Base-by-base conservation (phyloP, 2,113 vertebrate genomes). In the Amphiprion percula region DNA sequence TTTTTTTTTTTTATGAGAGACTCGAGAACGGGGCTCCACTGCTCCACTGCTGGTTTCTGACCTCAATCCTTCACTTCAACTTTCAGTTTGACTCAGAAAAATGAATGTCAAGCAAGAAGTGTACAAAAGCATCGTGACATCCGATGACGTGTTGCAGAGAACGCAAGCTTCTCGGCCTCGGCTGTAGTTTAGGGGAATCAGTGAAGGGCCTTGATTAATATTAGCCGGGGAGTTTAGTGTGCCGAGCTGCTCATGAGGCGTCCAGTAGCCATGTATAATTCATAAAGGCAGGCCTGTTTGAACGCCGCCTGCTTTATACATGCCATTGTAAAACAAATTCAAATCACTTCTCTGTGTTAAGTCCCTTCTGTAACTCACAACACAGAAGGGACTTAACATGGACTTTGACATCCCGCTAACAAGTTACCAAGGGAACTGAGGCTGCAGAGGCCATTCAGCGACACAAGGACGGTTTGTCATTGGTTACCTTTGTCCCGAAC, bases 351-450 rank as follows among this genome's bases (percentile, higher is more conserved):
- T 66, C 50, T 67, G 63, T 60, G 21, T 9, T 3, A 61, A 68
- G 68, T 70, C 41, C 39, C 0, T 47, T 33, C 66, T 79, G 54
- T 53, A 41, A 19, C 71, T 61, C 39, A 61, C 52, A 56, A 44
- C 5, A 7, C 53, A 79, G 17, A 12, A 2, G 11, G 30, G 67
- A 55, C 37, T 82, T 44, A 58, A n/a, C 0, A 10, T 60, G 49
- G 68, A 82, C 75, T 33, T 65, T 75, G 82, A 63, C 74, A 63
- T 81, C 82, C 61, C 17, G 70, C 83, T 79, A 87, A 90, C 74
- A 68, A 75, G 90, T 91, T 83, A 69, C 86, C 80, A 81, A 79
- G 89, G 90, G 41, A 88, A 88, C 88, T 10, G 77, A 50, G 72
- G 14, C 60, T 49, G 52, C 44, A 12, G 53, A 59, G 58, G 68